A percentile compares a stretch with the other conserved stretches of the same genome.
phyloP scores from a whole-genome alignment of 2,113 vertebrate species.

The Osmerus eperlanus region DNA sequence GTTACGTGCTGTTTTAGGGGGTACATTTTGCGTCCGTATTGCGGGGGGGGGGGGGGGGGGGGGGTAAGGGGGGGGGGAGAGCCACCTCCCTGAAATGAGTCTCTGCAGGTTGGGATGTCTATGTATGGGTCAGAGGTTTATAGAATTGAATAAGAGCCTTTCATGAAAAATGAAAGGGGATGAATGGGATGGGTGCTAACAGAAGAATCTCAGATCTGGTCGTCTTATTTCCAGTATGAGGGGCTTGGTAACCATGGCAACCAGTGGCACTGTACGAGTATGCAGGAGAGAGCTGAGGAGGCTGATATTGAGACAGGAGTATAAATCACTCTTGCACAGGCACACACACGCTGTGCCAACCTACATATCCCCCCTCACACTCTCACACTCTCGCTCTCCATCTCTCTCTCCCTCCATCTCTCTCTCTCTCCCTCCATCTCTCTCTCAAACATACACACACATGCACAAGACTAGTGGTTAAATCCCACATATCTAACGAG shows the following conservation, averaged over 20 bases:
- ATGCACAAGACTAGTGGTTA: neutral
- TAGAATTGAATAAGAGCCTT: slow-evolving; percentile 1
- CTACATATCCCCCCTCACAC: neutral
- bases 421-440: neutral
- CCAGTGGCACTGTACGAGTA: slow-evolving; percentile 36
- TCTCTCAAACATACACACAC: neutral
- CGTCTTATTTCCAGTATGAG: slow-evolving; percentile 34
- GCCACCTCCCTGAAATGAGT: too few relatives aligned
- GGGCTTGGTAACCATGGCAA: slow-evolving; percentile 65
- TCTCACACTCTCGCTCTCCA: slow-evolving; percentile 1
- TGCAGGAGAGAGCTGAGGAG: slow-evolving; percentile 47
- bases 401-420: neutral
- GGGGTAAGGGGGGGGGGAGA: too few relatives aligned
- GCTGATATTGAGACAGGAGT: slow-evolving; percentile 48
- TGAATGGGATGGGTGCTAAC: neutral
- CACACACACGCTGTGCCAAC: slow-evolving; percentile 4
- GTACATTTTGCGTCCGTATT: too few relatives aligned
- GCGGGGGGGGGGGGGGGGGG: too few relatives aligned
- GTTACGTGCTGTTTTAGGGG: too few relatives aligned
- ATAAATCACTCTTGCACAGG: slow-evolving; percentile 55
- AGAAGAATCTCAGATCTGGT: slow-evolving; percentile 4
- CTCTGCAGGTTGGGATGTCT: too few relatives aligned
- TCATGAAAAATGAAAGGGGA: slow-evolving; percentile 24
- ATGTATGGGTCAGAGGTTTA: neutral
- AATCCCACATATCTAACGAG: too few relatives aligned